Percentiles rank a stretch among this genome's conserved stretches.
Evolutionary conservation across 2,888 invertebrate genomes (phyloP).

Genomic region (Macrophya alboannulata): DNA sequence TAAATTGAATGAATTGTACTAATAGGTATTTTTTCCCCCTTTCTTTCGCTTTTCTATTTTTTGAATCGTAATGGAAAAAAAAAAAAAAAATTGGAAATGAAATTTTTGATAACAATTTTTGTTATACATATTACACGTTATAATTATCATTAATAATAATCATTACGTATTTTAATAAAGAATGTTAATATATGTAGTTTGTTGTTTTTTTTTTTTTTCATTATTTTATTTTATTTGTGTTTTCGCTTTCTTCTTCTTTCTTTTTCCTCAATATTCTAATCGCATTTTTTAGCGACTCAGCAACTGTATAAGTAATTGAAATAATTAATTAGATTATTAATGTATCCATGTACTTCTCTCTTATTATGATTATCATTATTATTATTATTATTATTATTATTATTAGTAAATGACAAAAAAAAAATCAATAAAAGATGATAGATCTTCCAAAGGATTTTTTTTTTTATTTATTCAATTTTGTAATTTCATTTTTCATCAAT

Average conservation of each 20-base stretch:
- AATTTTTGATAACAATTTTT: not conserved
- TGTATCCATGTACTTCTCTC: not conserved
- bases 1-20: not conserved
- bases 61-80: not conserved
- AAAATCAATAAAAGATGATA: not conserved
- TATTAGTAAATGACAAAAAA: too few relatives aligned
- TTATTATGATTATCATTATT: too few relatives aligned
- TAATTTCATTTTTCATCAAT: slow-evolving; percentile 1
- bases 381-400: too few relatives aligned
- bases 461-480: not conserved
- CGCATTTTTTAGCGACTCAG: not conserved
- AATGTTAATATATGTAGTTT: not conserved
- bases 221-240: not conserved
- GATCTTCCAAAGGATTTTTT: not conserved
- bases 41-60: not conserved
- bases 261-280: not conserved
- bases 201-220: not conserved
- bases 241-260: not conserved
- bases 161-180: not conserved
- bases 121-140: not conserved
- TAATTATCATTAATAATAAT: not conserved
- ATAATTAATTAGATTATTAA: not conserved
- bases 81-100: not conserved
- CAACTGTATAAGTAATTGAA: too few relatives aligned
- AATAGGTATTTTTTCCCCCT: not conserved